Base-by-base conservation (phyloP, 1,140 invertebrate genomes). In the Drosophila subpulchrella region DNA sequence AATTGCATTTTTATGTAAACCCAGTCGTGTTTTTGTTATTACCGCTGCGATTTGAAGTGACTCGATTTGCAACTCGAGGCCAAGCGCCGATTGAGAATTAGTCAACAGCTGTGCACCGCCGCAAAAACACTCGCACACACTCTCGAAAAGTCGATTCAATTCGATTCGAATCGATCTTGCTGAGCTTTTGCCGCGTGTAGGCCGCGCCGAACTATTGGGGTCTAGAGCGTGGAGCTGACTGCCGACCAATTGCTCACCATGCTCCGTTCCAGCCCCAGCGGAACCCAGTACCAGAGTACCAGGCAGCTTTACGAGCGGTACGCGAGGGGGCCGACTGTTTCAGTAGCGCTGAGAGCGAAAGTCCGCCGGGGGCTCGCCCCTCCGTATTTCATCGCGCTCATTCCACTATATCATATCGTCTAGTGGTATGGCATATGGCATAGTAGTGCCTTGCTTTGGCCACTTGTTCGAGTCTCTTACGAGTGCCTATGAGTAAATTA, bases 141-240 rank as follows among this genome's bases (percentile, higher is more conserved):
- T 50, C 65, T 51, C 65, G 32, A 53, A 53, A 68, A 51, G 63
- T 44, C 60, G 65, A 17, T 51, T 47, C 46, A n/a, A 34, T 42
- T 60, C 60, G 65, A 20, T 13, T 34, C 63, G 36, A 44, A 68
- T 68, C 61, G 65, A 68, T 68, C 65, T 68, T 68, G 65, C 47
- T 30, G 47, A 66, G 61, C 59, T 68, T 66, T 59, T 59, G 57
- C 56, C 65, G 63, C 59, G 63, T 34, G 59, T 46, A 36, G 59
- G 55, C 60, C 60, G 59, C 65, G 38, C 65, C 65, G 65, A 68
- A 68, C 65, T 66, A 68, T 68, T 68, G 65, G 65, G 65, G 65
- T 66, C 60, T 68, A 68, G 65, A 66, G 65, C 65, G 48, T 62
- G 65, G 65, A 68, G 47, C 65, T 44, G 65, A 68, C 65, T 68